Conservation (phyloP, 2,888 invertebrate genomes). For the Brassicogethes aeneus region DNA sequence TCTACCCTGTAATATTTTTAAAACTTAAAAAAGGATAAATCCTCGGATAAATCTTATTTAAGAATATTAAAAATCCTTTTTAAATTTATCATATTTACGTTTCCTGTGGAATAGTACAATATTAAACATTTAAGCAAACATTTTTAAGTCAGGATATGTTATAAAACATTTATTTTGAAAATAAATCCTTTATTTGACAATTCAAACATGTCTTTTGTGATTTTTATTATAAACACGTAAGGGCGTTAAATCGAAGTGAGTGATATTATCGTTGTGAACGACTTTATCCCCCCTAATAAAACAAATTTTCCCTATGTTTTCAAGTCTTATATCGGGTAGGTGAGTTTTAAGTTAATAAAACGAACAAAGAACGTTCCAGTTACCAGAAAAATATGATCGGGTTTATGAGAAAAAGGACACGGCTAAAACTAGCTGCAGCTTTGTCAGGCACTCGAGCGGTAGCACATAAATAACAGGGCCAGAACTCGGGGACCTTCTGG, state of each 20-base stretch:
- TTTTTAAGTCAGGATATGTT: no score
- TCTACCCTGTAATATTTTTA: no score
- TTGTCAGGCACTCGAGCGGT: conserved; percentile 27
- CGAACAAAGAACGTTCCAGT: conserved; percentile 26
- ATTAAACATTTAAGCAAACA: no score
- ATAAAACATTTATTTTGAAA: no score
- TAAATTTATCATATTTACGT: no score
- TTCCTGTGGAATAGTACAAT: no score
- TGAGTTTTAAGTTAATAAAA: conserved; percentile 18
- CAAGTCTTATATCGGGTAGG: not conserved
- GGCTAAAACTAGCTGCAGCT: conserved; percentile 29
- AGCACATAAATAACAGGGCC: conserved; percentile 29
- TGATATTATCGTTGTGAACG: not conserved
- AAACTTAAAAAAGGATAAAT: no score
- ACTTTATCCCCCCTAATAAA: not conserved
- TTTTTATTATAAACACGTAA: not conserved
- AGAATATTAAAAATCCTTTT: no score
- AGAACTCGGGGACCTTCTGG: conserved; percentile 23
- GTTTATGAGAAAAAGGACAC: conserved; percentile 30
- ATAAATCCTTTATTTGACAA: no score
- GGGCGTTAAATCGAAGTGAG: not conserved
- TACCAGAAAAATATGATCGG: conserved; percentile 30
- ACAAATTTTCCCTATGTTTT: not conserved
- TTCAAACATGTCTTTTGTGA: not conserved
- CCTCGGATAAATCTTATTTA: no score